phyloP scores from a whole-genome alignment of 2,888 invertebrate species.

The Criorhina ranunculi region DNA sequence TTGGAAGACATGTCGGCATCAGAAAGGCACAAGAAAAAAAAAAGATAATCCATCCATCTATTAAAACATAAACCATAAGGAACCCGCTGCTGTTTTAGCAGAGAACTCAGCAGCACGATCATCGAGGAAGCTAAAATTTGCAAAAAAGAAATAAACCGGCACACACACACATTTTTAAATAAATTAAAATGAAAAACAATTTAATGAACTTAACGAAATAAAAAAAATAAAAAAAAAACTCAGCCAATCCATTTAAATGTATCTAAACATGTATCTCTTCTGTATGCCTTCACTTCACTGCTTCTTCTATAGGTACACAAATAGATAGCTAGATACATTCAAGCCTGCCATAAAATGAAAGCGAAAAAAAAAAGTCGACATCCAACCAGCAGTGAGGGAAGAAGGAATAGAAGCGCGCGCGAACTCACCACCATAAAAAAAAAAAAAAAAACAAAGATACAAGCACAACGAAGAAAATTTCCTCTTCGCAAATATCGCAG shows the following conservation, averaged over 20 bases:
- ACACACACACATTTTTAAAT: not conserved
- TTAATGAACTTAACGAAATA: constrained; percentile 31
- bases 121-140: constrained; percentile 41
- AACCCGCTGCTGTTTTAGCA: constrained; percentile 31
- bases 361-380: constrained; percentile 62
- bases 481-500: constrained; percentile 80
- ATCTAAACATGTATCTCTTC: constrained; percentile 72
- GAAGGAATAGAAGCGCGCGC: constrained; percentile 57
- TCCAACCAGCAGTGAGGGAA: constrained; percentile 28
- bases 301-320: constrained; percentile 18
- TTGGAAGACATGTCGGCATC: constrained; percentile 49
- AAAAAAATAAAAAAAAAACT: constrained; percentile 19
- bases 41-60: constrained; percentile 32
- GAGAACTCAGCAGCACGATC: constrained; percentile 38
- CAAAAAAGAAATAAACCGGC: constrained; percentile 14
- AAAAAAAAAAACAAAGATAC: constrained; percentile 41
- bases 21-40: constrained; percentile 24
- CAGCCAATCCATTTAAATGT: constrained; percentile 49
- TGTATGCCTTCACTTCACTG: constrained; percentile 15
- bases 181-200: constrained; percentile 35
- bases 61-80: constrained; percentile 50
- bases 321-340: constrained; percentile 64
- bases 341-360: constrained; percentile 61
- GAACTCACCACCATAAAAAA: constrained; percentile 54
- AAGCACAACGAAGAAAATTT: constrained; percentile 72